Conservation (phyloP, 2,113 vertebrate genomes). For the Pluvianellus socialis region DNA sequence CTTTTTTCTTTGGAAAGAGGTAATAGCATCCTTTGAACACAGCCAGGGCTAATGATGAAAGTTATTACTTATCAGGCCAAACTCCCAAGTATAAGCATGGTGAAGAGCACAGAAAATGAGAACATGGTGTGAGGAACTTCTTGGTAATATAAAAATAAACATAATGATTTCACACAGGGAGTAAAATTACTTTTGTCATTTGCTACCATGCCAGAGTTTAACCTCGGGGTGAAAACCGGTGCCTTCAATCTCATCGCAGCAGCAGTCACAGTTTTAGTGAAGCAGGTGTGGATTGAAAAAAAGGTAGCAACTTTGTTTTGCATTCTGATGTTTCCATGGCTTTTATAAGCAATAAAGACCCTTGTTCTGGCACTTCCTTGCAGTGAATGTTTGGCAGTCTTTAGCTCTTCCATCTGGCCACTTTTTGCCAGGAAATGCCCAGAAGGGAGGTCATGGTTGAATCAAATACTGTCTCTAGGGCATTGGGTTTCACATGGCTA, state of each 20-base stretch:
- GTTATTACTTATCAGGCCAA: background rate
- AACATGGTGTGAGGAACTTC: background rate
- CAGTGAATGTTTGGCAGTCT: slow-evolving; percentile 49
- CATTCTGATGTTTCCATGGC: slow-evolving; percentile 40
- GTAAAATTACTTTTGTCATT: background rate
- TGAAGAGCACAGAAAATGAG: background rate
- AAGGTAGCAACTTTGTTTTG: slow-evolving; percentile 53
- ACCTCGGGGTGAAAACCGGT: background rate
- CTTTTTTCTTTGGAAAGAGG: background rate
- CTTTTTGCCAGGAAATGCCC: slow-evolving; percentile 57
- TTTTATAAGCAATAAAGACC: slow-evolving; percentile 53
- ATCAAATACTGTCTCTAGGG: slow-evolving; percentile 40
- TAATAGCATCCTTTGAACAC: background rate
- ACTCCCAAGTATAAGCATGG: background rate
- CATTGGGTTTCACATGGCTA: background rate
- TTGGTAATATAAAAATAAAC: background rate
- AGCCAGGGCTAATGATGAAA: background rate
- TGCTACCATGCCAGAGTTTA: background rate
- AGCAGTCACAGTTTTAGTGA: background rate
- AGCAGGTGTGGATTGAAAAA: slow-evolving; percentile 35
- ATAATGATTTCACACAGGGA: background rate
- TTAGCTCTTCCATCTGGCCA: slow-evolving; percentile 24
- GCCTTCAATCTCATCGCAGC: background rate
- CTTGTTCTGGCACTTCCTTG: slow-evolving; percentile 49
- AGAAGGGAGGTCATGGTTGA: slow-evolving; percentile 51